Percentiles rank a stretch among this genome's conserved stretches.
These are phyloP conservation scores for Elgaria multicarinata DNA, from an alignment of 2,113 vertebrate species.

Conservation along the genomic window DNA sequence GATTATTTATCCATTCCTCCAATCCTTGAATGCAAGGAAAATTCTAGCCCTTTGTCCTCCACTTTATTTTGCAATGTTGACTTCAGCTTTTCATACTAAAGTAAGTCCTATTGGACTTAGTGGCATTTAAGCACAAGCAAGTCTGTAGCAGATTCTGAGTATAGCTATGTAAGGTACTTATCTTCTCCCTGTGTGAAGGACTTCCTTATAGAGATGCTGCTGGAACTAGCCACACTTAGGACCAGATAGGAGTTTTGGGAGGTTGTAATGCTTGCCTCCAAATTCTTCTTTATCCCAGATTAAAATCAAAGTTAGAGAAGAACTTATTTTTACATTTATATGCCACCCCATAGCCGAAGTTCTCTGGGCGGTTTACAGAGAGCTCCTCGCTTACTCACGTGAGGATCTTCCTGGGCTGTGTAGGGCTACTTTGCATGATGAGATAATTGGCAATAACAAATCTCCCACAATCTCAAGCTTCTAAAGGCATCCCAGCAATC, in stretches of 20 bases:
- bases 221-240: background rate
- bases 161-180: background rate
- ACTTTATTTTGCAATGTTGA: background rate
- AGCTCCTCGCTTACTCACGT: no score
- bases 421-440: background rate
- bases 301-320: background rate
- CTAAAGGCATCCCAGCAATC: no score
- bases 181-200: background rate
- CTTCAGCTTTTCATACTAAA: background rate
- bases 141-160: background rate
- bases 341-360: no score
- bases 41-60: background rate
- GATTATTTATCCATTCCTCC: background rate
- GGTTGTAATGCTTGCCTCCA: no score
- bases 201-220: background rate
- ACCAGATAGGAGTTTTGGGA: background rate
- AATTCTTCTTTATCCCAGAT: background rate
- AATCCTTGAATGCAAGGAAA: background rate
- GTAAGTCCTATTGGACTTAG: background rate
- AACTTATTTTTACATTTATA: no score
- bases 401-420: background rate
- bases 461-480: no score
- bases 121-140: background rate
- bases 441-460: no score
- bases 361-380: no score